Evolutionary conservation across 2,113 vertebrate genomes (phyloP).

Genomic region (Phrynosoma platyrhinos): DNA sequence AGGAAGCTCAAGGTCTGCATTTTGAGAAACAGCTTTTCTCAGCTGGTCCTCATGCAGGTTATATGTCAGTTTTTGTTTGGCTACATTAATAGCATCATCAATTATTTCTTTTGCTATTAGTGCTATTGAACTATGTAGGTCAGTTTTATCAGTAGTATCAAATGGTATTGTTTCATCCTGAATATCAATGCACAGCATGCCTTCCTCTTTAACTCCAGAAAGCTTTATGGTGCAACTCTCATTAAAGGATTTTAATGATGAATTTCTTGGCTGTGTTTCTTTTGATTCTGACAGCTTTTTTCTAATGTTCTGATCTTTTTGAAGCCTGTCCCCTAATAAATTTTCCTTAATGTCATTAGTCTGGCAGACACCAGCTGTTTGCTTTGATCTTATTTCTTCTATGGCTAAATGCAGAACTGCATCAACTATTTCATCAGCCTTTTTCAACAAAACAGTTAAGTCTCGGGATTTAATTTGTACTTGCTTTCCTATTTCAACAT

Average conservation of each 20-base stretch:
- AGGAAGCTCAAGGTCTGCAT: constrained; percentile 27
- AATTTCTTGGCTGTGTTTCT: constrained; percentile 45
- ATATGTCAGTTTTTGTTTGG: constrained; percentile 66
- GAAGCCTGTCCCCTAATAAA: constrained; percentile 44
- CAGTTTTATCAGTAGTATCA: constrained; percentile 57
- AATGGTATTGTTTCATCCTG: constrained; percentile 59
- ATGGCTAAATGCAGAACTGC: constrained; percentile 69
- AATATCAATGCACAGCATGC: constrained; percentile 45
- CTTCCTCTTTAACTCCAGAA: constrained; percentile 49
- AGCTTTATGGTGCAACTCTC: constrained; percentile 25
- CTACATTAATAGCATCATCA: constrained; percentile 74
- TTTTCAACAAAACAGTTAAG: constrained; percentile 58
- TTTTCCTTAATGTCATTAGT: constrained; percentile 37
- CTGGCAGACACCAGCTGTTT: constrained; percentile 44
- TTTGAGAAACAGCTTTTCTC: constrained; percentile 36
- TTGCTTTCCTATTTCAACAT: constrained; percentile 4
- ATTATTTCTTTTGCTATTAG: constrained; percentile 75
- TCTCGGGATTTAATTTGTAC: constrained; percentile 42
- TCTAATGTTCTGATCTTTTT: constrained; percentile 47
- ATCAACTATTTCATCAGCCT: constrained; percentile 70
- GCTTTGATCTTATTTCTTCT: constrained; percentile 71
- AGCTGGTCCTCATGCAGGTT: constrained; percentile 40
- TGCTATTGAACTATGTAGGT: constrained; percentile 61
- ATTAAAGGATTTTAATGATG: constrained; percentile 58
- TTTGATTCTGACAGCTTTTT: constrained; percentile 54